Conservation (phyloP, 2,797 vertebrate genomes). For the Halcyon badia region DNA sequence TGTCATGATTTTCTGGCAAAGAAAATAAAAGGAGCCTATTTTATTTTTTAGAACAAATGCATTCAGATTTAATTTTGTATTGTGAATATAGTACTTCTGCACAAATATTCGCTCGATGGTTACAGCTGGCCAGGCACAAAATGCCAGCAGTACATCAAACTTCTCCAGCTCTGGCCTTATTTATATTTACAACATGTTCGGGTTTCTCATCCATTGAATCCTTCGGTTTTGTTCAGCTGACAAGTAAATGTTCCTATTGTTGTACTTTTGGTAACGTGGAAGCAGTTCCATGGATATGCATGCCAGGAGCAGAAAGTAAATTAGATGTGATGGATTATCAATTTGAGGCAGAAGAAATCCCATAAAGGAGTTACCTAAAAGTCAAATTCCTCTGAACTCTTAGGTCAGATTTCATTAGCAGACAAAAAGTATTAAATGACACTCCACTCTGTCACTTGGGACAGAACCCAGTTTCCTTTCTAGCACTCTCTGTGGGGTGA, state of each 20-base stretch:
- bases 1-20: background rate
- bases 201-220: background rate
- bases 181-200: background rate
- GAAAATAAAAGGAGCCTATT: background rate
- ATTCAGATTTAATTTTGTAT: constrained; percentile 26
- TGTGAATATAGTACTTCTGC: background rate
- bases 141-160: background rate
- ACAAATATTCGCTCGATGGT: background rate
- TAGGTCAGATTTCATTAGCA: background rate
- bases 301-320: constrained; percentile 1
- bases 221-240: constrained; percentile 24
- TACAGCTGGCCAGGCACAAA: constrained; percentile 14
- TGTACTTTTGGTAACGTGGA: background rate
- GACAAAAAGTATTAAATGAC: background rate
- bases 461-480: background rate
- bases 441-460: fast-evolving
- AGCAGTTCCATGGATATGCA: background rate
- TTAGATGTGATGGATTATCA: background rate
- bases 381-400: background rate
- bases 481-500: background rate
- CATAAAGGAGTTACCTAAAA: background rate
- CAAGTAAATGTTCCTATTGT: background rate
- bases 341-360: background rate
- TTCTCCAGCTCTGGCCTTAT: background rate
- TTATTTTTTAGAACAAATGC: constrained; percentile 20